Evolutionary conservation across 2,113 vertebrate genomes (phyloP), one percentile per base, ranked within the genome.

Genomic region (Lutjanus erythropterus): DNA sequence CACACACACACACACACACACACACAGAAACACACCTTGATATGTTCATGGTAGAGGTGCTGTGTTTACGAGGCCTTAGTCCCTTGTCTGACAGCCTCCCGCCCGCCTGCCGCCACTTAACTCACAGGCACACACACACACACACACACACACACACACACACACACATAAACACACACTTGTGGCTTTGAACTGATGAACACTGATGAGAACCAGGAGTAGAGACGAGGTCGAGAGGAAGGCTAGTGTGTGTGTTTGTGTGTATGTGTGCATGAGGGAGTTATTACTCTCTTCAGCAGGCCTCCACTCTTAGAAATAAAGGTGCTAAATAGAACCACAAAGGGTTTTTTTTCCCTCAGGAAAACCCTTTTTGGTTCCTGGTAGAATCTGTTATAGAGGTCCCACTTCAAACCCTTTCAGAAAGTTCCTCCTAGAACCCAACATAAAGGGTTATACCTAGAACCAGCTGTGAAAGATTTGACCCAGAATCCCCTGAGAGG

Each of bases 81-180:
- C 90, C 86, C 83, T 88, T 80, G 91, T 92, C 90, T 89, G 86
- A 89, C 92, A 89, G 89, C 90, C 87, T 92, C 92, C 92, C 88
- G 92, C 86, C 93, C 89, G 92, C 92, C 92, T 94, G 93, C 89
- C 92, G 90, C 93, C 93, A 92, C 90, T 92, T 92, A 91, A 91
- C 88, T 85, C 89, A 84, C 41, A 83, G 61, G 47, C 80, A 56
- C 85, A 83, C 79, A 76, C 75, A 72, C 70, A 68, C 50, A 35
- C 74, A 71, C 80, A 81, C 73, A 77, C 50, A 77, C 71, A 75
- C 64, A 75, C 77, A 89, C 39, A 90, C 60, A 86, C 88, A 88
- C 73, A 89, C n/a, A n/a, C n/a, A n/a, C n/a, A n/a, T n/a, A n/a
- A n/a, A n/a, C 62, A 60, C 89, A 83, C 87, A 86, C 69, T 80